Base-by-base conservation (phyloP, 2,888 invertebrate genomes). In the Marasmarcha lunaedactyla region DNA sequence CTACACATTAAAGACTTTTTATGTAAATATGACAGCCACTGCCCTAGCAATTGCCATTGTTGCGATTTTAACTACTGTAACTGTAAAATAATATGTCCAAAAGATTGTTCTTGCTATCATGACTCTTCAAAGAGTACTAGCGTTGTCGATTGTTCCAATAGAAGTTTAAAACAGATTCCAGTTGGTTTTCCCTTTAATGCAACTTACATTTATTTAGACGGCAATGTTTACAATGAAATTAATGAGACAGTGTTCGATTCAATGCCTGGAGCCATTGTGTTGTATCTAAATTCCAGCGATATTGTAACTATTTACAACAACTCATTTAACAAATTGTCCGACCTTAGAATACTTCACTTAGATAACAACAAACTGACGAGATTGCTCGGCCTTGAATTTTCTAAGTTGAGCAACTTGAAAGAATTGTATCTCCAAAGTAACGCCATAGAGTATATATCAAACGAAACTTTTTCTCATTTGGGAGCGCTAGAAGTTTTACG, bases 21-120 rank as follows among this genome's bases (percentile, higher is more conserved):
- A 48, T 97, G 96, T 71, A 91, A 90, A 54, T 97, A 95, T 74
- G 92, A 93, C 54, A 89, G 89, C 25, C 93, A 95, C 64, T 97
- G 97, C 70, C 95, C 95, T 55, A 91, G 94, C 25, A 86, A 93
- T 34, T 97, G 97, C 67, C 92, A 94, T 61, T 97, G 97, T 76
- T 97, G 97, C 74, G 96, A 96, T 67, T 96, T 94, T 71, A 95
- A 94, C 70, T 93, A 93, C 45, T 97, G 97, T 76, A 94, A 95
- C 72, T 97, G 97, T 74, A 95, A 95, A 83, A 93, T 93, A 89
- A 92, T 93, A 46, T 97, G 97, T 62, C 97, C 97, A 4, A 87
- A 88, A 51, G 94, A 94, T 61, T 97, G 97, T 84, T 91, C 92
- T 51, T 97, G 97, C 71, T 97, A 94, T 84, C 94, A 95, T 73